Base-by-base conservation (phyloP, 2,113 vertebrate species). In the Paramormyrops kingsleyae region DNA sequence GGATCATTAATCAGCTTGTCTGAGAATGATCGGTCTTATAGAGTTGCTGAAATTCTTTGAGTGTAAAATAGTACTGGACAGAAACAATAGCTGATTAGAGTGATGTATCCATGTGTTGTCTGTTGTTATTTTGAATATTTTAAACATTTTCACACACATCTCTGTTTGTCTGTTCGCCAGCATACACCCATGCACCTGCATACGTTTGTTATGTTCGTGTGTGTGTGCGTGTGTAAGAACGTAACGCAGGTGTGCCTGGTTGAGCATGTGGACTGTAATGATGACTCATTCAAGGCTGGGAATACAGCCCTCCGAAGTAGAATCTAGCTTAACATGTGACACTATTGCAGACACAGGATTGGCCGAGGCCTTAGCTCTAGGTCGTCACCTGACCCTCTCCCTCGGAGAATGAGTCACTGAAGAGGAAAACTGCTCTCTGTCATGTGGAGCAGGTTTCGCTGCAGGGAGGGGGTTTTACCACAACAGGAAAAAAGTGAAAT, bases 301-400 rank as follows among this genome's bases (percentile, higher is more conserved):
- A 85, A 85, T 84, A 89, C 80, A 47, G 77, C 50, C 27, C 89
- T 62, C 74, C 53, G 50, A 87, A 87, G 15, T 47, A 47, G 83
- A 84, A 84, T 24, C 89, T 47, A 77, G 49, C n/a, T 44, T 24
- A 21, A n/a, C 89, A 89, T 56, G 77, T 59, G 89, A 84, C 53
- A 49, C 42, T 42, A 62, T 50, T 47, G 49, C 89, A 56, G 39
- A 31, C 39, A 10, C 39, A 1, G 31, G 52, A 89, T 89, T 89
- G 89, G 89, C 80, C 13, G 21, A 85, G 77, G 49, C 39, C 89
- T 39, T 35, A 9, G 39, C 39, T 83, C 88, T 74, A 89, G 89
- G 89, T 89, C 80, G 42, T 84, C 89, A 84, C 89, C 80, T 84
- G 77, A 84, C 88, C 88, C 77, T 83, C 88, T 89, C 31, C 49